Evolutionary conservation across 64 coral and sea anemone species (phyloP).

Genomic region (Trachythela sp.): DNA sequence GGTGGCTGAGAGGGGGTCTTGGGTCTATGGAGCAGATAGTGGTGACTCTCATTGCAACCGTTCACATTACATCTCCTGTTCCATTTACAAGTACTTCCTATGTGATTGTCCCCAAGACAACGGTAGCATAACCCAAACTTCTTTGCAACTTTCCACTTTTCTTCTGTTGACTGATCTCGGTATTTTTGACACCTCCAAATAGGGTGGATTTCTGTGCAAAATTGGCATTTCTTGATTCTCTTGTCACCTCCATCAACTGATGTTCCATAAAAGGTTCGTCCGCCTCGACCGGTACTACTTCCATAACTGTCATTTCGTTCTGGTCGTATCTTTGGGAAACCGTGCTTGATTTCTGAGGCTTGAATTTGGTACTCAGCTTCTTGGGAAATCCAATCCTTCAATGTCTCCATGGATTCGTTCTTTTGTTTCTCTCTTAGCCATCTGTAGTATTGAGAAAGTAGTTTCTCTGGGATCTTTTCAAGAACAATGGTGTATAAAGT

Average conservation of each 20-base stretch:
- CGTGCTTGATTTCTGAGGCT: constrained; percentile 30
- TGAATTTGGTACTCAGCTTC: constrained; percentile 51
- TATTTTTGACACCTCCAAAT: constrained; percentile 51
- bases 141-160: constrained; percentile 59
- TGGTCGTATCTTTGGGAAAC: neutral
- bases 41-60: constrained; percentile 52
- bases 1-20: neutral
- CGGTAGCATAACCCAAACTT: constrained; percentile 34
- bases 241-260: no score
- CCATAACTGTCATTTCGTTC: neutral
- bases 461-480: constrained; percentile 50
- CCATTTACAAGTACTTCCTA: constrained; percentile 16
- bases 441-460: constrained; percentile 27
- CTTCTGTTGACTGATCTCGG: constrained; percentile 23
- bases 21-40: constrained; percentile 31
- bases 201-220: constrained; percentile 37
- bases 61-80: constrained; percentile 46
- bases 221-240: no score
- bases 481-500: constrained; percentile 57
- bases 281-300: neutral
- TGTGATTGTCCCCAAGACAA: neutral
- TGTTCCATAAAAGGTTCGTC: no score
- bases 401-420: constrained; percentile 7
- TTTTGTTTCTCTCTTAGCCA: constrained; percentile 14
- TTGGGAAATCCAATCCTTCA: constrained; percentile 49